phyloP scores from a whole-genome alignment of 1,140 invertebrate species.

The Drosophila eugracilis region DNA sequence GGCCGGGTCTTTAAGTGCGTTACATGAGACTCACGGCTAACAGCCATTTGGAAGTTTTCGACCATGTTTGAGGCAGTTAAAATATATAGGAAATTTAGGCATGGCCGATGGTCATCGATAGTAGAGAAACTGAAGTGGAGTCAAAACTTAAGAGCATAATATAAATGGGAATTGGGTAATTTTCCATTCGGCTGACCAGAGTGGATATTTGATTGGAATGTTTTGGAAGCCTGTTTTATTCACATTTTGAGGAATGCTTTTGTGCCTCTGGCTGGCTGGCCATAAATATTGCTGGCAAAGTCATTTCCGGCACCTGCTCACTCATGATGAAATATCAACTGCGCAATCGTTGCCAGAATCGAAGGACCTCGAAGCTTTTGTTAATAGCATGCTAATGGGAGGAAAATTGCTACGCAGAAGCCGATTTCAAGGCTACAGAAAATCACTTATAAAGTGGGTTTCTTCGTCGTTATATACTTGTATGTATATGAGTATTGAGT shows the following conservation, averaged over 20 bases:
- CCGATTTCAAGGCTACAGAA: constrained; percentile 17
- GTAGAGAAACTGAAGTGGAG: constrained; percentile 1
- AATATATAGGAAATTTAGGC: constrained; percentile 9
- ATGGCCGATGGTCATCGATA: constrained; percentile 18
- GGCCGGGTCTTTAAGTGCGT: constrained; percentile 10
- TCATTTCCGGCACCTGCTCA: constrained; percentile 47
- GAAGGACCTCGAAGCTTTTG: constrained; percentile 24
- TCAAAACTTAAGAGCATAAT: constrained; percentile 41
- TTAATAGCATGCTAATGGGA: constrained; percentile 32
- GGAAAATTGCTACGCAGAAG: constrained; percentile 27
- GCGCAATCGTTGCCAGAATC: constrained; percentile 13
- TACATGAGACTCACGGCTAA: constrained; percentile 11
- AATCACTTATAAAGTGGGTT: constrained; percentile 5
- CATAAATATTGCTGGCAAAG: constrained; percentile 37
- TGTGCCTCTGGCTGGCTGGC: background rate
- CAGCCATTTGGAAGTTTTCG: constrained; percentile 27
- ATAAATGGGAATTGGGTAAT: constrained; percentile 44
- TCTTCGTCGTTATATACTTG: background rate
- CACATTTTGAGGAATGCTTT: constrained; percentile 30
- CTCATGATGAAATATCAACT: constrained; percentile 44
- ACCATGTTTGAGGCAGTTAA: constrained; percentile 21
- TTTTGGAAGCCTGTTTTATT: constrained; percentile 24
- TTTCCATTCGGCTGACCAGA: constrained; percentile 36
- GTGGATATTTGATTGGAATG: constrained; percentile 46
- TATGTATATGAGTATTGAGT: background rate